phyloP scores from a whole-genome alignment of 2,888 invertebrate genomes.

The Schizaphis graminum region DNA sequence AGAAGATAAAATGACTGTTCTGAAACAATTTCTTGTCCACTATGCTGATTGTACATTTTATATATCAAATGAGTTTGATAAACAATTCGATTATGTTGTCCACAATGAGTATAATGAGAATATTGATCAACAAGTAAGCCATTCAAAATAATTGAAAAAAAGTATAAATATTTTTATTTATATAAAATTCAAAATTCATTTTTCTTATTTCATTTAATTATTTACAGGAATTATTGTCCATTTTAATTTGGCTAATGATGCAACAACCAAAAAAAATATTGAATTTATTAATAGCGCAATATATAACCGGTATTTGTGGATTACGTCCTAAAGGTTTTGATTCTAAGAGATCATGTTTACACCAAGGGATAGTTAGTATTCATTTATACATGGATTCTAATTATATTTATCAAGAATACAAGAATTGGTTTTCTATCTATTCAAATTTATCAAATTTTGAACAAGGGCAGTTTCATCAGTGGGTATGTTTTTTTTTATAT shows the following conservation, averaged over 20 bases:
- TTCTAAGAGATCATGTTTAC: neutral
- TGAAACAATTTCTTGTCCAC: neutral
- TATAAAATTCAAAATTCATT: neutral
- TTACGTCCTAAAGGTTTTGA: neutral
- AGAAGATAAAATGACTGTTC: neutral
- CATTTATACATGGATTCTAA: neutral
- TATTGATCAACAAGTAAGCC: conserved; percentile 16
- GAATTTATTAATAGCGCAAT: conserved; percentile 37
- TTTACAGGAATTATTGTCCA: conserved; percentile 42
- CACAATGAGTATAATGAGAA: neutral
- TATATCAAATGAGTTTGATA: neutral
- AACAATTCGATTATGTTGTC: neutral
- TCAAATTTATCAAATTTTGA: neutral
- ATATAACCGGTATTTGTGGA: conserved; percentile 12
- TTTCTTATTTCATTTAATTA: neutral
- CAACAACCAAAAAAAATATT: conserved; percentile 40
- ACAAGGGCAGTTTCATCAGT: neutral
- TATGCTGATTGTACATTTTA: neutral
- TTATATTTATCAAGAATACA: conserved; percentile 32
- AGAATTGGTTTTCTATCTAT: neutral
- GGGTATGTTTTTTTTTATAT: conserved; percentile 13
- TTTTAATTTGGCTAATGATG: conserved; percentile 33
- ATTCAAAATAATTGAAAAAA: neutral
- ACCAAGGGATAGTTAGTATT: neutral
- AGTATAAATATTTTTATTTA: neutral